Conservation (phyloP, 2,113 vertebrate species). For the Daubentonia madagascariensis region DNA sequence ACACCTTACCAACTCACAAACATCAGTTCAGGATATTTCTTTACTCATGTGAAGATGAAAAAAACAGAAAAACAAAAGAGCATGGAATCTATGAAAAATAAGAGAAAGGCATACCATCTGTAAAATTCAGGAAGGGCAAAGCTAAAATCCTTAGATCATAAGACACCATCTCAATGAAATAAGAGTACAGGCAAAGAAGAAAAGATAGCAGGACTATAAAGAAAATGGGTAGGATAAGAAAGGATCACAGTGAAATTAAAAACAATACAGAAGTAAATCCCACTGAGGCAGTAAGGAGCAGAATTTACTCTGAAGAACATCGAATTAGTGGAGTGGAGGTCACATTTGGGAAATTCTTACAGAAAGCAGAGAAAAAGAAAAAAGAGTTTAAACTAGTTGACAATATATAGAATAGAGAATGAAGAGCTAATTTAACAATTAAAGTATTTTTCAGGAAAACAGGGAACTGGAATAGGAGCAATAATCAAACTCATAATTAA, state of each 20-base stretch:
- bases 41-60: background rate
- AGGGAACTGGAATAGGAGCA: background rate
- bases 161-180: background rate
- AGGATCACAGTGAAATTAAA: conserved; percentile 13
- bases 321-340: background rate
- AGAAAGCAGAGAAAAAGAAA: background rate
- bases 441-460: background rate
- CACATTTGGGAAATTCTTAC: background rate
- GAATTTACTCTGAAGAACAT: conserved; percentile 1
- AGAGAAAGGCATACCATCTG: background rate
- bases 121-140: background rate
- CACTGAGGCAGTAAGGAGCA: background rate
- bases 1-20: background rate
- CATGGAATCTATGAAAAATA: background rate
- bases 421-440: background rate
- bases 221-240: background rate
- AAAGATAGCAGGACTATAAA: background rate
- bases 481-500: background rate
- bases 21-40: background rate
- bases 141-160: background rate
- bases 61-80: background rate
- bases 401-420: background rate
- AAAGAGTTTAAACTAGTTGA: background rate
- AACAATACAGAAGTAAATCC: background rate
- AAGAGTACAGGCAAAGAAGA: background rate